Evolutionary conservation across 2,113 vertebrate genomes (phyloP).

Genomic region (Paradisaea rubra): DNA sequence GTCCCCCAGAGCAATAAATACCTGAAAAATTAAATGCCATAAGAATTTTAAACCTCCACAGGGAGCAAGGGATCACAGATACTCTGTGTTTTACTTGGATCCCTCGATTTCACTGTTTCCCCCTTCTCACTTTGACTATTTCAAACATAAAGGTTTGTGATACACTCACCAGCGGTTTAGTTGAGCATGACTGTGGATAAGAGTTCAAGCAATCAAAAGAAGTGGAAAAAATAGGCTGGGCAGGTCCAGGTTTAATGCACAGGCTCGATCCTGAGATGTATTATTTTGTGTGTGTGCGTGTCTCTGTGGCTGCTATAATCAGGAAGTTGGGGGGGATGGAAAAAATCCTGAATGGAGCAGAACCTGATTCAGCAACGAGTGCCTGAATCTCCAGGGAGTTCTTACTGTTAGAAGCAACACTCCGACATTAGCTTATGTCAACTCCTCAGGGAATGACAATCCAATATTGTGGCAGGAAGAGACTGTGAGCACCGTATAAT

Average conservation of each 20-base stretch:
- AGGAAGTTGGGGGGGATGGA: not conserved
- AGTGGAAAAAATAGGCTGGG: not conserved
- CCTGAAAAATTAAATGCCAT: conserved; percentile 55
- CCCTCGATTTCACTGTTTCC: conserved; percentile 16
- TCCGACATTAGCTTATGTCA: not conserved
- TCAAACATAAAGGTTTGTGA: not conserved
- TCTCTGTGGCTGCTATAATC: not conserved
- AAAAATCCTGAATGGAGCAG: not conserved
- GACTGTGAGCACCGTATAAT: not conserved
- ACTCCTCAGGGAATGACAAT: not conserved
- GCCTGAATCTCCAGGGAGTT: not conserved
- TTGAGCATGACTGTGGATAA: not conserved
- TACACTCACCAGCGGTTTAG: not conserved
- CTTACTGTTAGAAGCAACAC: not conserved
- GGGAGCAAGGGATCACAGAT: conserved; percentile 44
- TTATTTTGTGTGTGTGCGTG: fast-evolving
- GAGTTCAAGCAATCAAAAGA: not conserved
- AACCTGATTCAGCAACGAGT: not conserved
- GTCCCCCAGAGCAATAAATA: conserved; percentile 57
- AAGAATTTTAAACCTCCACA: conserved; percentile 34
- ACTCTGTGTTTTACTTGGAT: conserved; percentile 56
- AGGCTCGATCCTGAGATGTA: not conserved
- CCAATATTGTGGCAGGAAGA: not conserved
- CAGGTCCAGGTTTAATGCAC: not conserved
- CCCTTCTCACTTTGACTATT: not conserved